Percentiles rank a stretch among this genome's conserved stretches.
Evolutionary conservation across 64 coral and sea anemone species (phyloP).

Genomic region (Catalaphyllia jardinei): DNA sequence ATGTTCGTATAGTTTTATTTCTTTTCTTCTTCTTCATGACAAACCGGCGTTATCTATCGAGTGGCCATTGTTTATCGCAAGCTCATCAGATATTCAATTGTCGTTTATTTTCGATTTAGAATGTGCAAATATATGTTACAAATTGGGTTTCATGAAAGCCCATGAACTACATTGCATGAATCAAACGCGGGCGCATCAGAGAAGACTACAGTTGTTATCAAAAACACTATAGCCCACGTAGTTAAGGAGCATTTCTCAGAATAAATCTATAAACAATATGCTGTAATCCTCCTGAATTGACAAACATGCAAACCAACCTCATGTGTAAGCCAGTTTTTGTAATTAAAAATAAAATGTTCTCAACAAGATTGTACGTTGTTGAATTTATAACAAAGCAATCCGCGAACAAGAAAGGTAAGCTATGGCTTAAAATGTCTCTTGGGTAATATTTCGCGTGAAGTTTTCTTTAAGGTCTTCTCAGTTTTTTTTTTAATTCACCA

Average conservation of each 20-base stretch:
- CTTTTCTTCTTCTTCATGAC: not conserved
- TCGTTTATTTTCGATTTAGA: constrained; percentile 6
- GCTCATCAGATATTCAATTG: not conserved
- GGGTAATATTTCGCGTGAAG: not conserved
- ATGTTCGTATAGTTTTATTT: not conserved
- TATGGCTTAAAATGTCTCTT: not conserved
- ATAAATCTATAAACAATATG: not conserved
- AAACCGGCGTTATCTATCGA: not conserved
- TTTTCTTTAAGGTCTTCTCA: not conserved
- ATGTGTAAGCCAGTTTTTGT: not conserved
- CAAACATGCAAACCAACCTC: not conserved
- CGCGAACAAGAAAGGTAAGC: not conserved
- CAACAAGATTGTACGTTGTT: not conserved
- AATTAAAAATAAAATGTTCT: not conserved
- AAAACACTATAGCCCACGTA: not conserved
- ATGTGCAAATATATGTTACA: constrained; percentile 22
- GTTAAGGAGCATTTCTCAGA: not conserved
- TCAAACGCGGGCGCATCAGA: not conserved
- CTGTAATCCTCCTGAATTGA: not conserved
- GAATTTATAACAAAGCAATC: not conserved
- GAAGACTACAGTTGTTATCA: not conserved
- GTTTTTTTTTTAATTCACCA: not conserved
- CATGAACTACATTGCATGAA: not conserved
- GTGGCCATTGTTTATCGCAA: not conserved
- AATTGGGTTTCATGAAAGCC: not conserved